Evolutionary conservation across 2,113 vertebrate species (phyloP).

Genomic region (Bufo gargarizans): DNA sequence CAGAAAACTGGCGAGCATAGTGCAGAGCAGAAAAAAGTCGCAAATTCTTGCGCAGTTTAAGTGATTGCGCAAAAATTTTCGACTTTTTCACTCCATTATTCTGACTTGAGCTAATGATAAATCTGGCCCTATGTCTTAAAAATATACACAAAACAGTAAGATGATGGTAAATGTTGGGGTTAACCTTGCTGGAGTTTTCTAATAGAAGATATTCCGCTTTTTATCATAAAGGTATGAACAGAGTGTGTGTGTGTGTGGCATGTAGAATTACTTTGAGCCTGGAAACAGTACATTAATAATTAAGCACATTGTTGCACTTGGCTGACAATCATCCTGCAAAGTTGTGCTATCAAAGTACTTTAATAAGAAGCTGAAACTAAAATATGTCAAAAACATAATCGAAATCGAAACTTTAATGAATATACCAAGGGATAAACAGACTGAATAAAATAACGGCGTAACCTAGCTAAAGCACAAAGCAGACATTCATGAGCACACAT

Average conservation of each 20-base stretch:
- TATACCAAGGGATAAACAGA: constrained; percentile 47
- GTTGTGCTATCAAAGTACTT: constrained; percentile 44
- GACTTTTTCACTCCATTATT: too few species aligned
- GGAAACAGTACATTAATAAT: constrained; percentile 47
- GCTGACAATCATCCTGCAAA: constrained; percentile 48
- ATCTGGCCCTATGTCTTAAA: too few species aligned
- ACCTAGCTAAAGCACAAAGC: constrained; percentile 36
- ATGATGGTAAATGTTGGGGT: neutral
- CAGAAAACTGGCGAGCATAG: too few species aligned
- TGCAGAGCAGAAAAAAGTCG: too few species aligned
- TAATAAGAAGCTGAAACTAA: constrained; percentile 45
- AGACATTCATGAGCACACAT: constrained; percentile 59
- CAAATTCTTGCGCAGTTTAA: too few species aligned
- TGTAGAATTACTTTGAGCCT: constrained; percentile 25
- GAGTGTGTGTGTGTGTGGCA: neutral
- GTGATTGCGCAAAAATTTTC: too few species aligned
- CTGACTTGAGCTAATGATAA: too few species aligned
- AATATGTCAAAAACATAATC: constrained; percentile 50
- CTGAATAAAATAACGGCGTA: constrained; percentile 38
- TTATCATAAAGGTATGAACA: neutral
- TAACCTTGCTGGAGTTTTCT: neutral
- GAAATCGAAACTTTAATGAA: constrained; percentile 36
- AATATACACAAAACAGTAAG: neutral
- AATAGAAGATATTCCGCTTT: neutral
- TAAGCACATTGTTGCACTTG: constrained; percentile 46